Percentiles rank a stretch among this genome's conserved stretches.
These are phyloP conservation scores for Silurus lanzhouensis DNA, from an alignment of 2,797 vertebrate genomes.

Conservation along the genomic window DNA sequence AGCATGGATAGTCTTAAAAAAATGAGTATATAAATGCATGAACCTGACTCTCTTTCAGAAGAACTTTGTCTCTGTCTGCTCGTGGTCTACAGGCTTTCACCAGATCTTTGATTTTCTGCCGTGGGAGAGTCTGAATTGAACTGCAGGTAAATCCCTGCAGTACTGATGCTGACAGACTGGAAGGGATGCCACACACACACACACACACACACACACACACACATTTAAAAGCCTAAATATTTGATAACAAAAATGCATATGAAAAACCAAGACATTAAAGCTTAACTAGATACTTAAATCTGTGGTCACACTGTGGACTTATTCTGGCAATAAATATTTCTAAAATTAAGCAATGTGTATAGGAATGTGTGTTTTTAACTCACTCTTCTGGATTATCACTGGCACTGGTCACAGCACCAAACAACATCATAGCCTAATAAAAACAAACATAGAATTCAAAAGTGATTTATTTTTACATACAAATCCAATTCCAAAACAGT, in stretches of 20 bases:
- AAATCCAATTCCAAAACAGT: no score
- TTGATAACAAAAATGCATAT: not conserved
- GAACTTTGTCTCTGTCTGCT: constrained; percentile 56
- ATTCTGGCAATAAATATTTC: not conserved
- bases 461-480: not conserved
- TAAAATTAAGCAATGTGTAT: not conserved
- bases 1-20: not conserved
- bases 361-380: constrained; percentile 47
- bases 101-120: constrained; percentile 39
- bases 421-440: constrained; percentile 66
- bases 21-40: not conserved
- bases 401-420: constrained; percentile 18
- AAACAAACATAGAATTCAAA: not conserved
- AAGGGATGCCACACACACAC: not conserved
- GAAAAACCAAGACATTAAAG: not conserved
- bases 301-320: not conserved
- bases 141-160: constrained; percentile 71
- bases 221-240: not conserved
- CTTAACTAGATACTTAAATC: not conserved
- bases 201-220: not conserved
- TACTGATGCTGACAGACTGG: constrained; percentile 64
- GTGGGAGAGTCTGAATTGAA: constrained; percentile 38
- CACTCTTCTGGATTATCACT: constrained; percentile 58
- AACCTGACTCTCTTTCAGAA: constrained; percentile 68
- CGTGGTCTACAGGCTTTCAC: constrained; percentile 61